Evolutionary conservation across 1,140 invertebrate genomes (phyloP), one percentile per base, ranked within the genome.

Genomic region (Eriosoma lanigerum): DNA sequence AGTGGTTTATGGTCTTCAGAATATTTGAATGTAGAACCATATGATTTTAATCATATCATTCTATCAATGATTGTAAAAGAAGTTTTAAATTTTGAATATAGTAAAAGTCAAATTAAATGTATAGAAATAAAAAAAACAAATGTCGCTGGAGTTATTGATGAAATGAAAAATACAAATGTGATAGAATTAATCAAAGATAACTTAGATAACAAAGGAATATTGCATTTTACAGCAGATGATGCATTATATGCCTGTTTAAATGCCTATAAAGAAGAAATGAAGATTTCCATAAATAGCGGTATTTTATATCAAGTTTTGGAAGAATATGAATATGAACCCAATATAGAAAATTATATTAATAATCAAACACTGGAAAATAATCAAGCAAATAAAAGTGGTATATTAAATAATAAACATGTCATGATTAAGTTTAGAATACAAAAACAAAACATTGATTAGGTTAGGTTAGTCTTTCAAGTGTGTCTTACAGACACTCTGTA

Each of bases 21-120:
- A 60, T 58, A 76, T 60, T 76, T 76, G 32, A 76, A 60, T n/a
- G 9, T 76, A 9, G 21, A 46, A 46, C 2, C 12, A 24, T n/a
- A 46, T 60, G 10, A 76, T n/a, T 26, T 1, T 8, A 26, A 24
- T 24, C 32, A 76, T 60, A 24, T 19, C 10, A 46, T 58, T 46
- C 19, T 76, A 76, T 38, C 32, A 38, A 29, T 21, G n/a, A 46
- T 76, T 5, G 24, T 60, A 44, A 60, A 38, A 60, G 73, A 46
- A 24, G 54, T 76, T 58, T 58, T 76, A 21, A 76, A 60, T 26
- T 76, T 58, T 76, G 56, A 76, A 26, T 26, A 60, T 44, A n/a
- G 54, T 12, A 60, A 24, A 60, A 76, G 52, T 46, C 32, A 58
- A 58, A 50, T 76, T 4, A 76, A 46, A 46, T 44, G 1, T 46